Evolutionary conservation across 1,140 invertebrate genomes (phyloP).

Genomic region (Heliconius himera): DNA sequence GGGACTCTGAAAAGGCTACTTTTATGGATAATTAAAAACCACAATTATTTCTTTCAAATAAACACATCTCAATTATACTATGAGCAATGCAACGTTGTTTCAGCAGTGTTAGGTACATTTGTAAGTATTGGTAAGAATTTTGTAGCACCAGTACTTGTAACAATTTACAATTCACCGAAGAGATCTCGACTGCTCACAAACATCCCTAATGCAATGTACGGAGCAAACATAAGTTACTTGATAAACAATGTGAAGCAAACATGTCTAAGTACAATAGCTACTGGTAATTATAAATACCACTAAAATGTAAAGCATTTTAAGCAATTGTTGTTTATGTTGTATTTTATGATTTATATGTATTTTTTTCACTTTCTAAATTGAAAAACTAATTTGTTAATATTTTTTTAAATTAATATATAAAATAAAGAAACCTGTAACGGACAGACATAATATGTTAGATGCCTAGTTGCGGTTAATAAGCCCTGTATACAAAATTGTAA

Average conservation of each 20-base stretch:
- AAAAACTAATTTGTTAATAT: no score
- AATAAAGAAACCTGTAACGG: no score
- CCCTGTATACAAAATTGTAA: no score
- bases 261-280: constrained; percentile 9
- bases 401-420: no score
- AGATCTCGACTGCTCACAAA: constrained; percentile 44
- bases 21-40: no score
- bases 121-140: constrained; percentile 17
- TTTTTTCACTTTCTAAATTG: no score
- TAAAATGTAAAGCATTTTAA: no score
- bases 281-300: background rate
- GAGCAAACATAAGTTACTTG: constrained; percentile 51
- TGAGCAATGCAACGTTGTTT: background rate
- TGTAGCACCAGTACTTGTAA: constrained; percentile 34
- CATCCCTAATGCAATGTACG: constrained; percentile 52
- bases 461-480: no score
- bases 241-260: constrained; percentile 43
- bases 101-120: background rate
- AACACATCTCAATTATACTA: background rate
- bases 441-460: no score
- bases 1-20: no score
- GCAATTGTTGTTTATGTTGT: no score
- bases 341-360: no score
- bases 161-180: constrained; percentile 35
- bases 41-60: background rate